Evolutionary conservation across 1,140 invertebrate species (phyloP).

Genomic region (Mya arenaria): DNA sequence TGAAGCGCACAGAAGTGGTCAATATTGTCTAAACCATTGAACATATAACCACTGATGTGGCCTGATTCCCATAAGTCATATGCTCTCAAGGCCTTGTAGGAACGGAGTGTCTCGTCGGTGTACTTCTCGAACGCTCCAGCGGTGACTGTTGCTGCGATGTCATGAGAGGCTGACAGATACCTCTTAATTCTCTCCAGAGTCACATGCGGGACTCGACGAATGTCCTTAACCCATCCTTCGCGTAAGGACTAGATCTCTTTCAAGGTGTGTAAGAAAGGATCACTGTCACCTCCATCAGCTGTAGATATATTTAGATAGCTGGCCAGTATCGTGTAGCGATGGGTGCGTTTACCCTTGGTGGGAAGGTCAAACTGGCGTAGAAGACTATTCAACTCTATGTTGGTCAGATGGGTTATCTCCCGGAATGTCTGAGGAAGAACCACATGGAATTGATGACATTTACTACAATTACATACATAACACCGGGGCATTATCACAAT

Average conservation of each 20-base stretch:
- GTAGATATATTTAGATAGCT: constrained; percentile 5
- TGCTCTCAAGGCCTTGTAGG: constrained; percentile 5
- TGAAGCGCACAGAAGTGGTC: constrained; percentile 12
- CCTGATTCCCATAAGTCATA: constrained; percentile 40
- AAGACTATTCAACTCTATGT: background rate
- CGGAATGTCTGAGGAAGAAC: constrained; percentile 2
- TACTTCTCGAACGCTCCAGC: background rate
- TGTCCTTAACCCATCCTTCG: constrained; percentile 29
- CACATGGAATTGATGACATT: no score
- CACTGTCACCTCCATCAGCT: background rate
- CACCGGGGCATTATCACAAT: no score
- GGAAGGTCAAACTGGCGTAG: background rate
- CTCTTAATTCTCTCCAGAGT: background rate
- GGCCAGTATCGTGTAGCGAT: background rate
- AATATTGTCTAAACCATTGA: background rate
- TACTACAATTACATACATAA: no score
- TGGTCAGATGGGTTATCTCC: background rate
- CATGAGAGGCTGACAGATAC: constrained; percentile 23
- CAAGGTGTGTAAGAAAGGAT: constrained; percentile 26
- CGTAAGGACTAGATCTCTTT: background rate
- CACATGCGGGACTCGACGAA: constrained; percentile 9
- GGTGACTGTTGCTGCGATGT: background rate
- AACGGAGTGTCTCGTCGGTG: background rate
- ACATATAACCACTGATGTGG: constrained; percentile 22
- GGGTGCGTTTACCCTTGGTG: background rate